Evolutionary conservation across 2,113 vertebrate species (phyloP).

Genomic region (Pteruthius melanotis): DNA sequence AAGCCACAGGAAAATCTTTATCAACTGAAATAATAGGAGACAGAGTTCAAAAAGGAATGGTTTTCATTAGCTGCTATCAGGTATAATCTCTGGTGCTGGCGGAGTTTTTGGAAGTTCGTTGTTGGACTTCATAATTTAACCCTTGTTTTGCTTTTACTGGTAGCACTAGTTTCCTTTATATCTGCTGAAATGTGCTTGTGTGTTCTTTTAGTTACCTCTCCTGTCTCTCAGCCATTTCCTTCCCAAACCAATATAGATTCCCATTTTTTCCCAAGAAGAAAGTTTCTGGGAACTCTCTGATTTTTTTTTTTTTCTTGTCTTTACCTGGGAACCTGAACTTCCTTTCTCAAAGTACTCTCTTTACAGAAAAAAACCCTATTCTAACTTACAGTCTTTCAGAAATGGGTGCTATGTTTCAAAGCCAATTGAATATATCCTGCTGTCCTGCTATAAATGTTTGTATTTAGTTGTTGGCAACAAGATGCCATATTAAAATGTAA

Average conservation of each 20-base stretch:
- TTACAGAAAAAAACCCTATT: background rate
- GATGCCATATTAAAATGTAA: background rate
- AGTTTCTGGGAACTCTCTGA: background rate
- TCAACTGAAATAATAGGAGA: background rate
- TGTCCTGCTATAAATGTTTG: background rate
- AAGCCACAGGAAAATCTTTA: background rate
- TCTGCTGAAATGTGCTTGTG: background rate
- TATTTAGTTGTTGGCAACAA: background rate
- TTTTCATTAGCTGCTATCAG: conserved; percentile 15
- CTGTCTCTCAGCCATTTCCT: background rate
- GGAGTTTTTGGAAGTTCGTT: background rate
- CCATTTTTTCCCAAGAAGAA: background rate
- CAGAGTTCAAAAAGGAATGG: background rate
- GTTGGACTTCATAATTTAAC: conserved; percentile 30
- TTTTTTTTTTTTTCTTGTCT: background rate
- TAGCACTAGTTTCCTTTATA: background rate
- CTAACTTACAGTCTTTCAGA: background rate
- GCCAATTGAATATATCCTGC: background rate
- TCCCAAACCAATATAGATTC: background rate
- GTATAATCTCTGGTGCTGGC: background rate
- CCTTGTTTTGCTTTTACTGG: background rate
- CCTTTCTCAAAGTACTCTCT: background rate
- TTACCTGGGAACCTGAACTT: background rate
- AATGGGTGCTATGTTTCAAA: background rate
- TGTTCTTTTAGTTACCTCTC: background rate